Base-by-base conservation (phyloP, 1,140 invertebrate species). In the Drosophila persimilis region DNA sequence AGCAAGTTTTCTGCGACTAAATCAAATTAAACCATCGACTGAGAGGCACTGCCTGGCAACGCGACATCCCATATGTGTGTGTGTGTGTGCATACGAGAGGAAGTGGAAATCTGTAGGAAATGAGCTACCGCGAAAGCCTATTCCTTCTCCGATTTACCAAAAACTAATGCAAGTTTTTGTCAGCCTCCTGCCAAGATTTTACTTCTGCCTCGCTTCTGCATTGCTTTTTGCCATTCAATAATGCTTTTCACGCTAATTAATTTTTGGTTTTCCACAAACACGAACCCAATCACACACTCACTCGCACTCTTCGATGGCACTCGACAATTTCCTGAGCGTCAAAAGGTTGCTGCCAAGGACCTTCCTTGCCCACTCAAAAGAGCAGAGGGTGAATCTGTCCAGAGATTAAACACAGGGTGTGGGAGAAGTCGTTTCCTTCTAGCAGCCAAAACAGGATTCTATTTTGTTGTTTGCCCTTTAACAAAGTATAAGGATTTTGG, bases 181-280 rank as follows among this genome's bases (percentile, higher is more conserved):
- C 51, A 67, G 73, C 60, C 69, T 53, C 51, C 41, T 39, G 39
- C 43, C 24, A 26, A 26, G 24, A 26, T 26, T 26, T 26, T 26
- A 26, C 24, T 26, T 0, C 46, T 15, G 39, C n/a, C 11, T 6
- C 2, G 4, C 39, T 43, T n/a, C 15, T 39, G 15, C 29, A 61
- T 47, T 86, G 79, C 50, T 60, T 65, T 53, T 67, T 61, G 65
- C 64, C 60, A 74, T 79, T 89, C 73, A 73, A 84, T 77, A 88
- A 88, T 89, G 73, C 76, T 89, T 88, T 88, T 88, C 79, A 89
- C 84, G 85, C 84, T 89, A 88, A 88, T 88, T 88, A 89, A 89
- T 88, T 88, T 88, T 73, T 45, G 72, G 79, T 78, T 72, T 79
- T 67, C 55, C 77, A 80, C 77, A 62, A 46, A 62, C 48, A 43